Conservation (phyloP, 2,888 invertebrate species). For the Tipula unca region DNA sequence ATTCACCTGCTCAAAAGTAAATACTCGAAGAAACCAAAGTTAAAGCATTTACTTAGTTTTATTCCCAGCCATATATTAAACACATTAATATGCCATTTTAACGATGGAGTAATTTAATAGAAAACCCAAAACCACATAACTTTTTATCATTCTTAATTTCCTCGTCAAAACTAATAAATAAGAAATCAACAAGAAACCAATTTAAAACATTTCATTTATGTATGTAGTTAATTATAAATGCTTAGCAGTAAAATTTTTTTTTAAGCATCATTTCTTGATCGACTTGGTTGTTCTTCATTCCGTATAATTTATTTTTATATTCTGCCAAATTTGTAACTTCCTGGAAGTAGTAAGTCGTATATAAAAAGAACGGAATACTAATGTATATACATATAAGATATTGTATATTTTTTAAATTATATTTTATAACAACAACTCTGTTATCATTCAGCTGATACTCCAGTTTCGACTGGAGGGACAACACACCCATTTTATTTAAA, state of each 20-base stretch:
- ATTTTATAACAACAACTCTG: not conserved
- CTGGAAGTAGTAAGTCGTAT: not conserved
- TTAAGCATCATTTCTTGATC: not conserved
- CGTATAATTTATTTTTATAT: not conserved
- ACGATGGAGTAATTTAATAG: too few species aligned
- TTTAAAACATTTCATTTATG: not conserved
- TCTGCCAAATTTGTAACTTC: not conserved
- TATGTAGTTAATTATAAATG: not conserved
- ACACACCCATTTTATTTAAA: not conserved
- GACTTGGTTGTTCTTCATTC: not conserved
- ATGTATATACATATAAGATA: not conserved
- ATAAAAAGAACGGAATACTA: not conserved
- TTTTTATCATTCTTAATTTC: not conserved
- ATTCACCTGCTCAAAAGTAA: too few species aligned
- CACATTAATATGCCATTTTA: too few species aligned
- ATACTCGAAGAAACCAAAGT: too few species aligned
- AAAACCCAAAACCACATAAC: too few species aligned
- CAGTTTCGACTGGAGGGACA: not conserved
- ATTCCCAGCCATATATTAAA: too few species aligned
- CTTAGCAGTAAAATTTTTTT: not conserved
- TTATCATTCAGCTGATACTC: not conserved
- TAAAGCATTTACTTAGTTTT: too few species aligned
- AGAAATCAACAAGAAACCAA: not conserved
- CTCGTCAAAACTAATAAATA: not conserved
- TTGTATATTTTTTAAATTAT: too few species aligned